Conservation (phyloP, 2,113 vertebrate genomes). For the Phycodurus eques region DNA sequence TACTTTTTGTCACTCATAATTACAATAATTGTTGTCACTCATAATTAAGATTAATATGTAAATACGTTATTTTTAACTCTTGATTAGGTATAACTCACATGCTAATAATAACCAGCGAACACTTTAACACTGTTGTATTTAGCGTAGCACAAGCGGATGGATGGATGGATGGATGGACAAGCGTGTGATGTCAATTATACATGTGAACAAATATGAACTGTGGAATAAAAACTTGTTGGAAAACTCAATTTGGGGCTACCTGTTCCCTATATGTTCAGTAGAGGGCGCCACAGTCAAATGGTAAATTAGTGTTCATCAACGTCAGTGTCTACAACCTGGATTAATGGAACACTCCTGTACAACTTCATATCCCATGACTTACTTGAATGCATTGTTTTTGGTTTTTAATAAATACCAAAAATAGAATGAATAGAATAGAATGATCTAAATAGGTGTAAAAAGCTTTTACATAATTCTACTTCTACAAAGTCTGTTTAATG, state of each 20-base stretch:
- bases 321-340: too few relatives aligned
- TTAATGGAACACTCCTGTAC: too few relatives aligned
- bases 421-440: too few relatives aligned
- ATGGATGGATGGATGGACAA: too few relatives aligned
- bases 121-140: neutral
- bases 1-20: neutral
- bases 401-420: too few relatives aligned
- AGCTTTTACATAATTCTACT: too few relatives aligned
- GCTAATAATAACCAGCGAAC: neutral
- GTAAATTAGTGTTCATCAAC: too few relatives aligned
- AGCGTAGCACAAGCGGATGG: neutral
- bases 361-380: too few relatives aligned
- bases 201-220: neutral
- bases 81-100: neutral
- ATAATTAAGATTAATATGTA: neutral
- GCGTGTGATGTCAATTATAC: neutral
- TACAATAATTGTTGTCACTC: neutral
- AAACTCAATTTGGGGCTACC: neutral
- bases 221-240: neutral
- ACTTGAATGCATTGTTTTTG: too few relatives aligned
- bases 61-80: slow-evolving; percentile 1
- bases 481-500: too few relatives aligned
- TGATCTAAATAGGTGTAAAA: too few relatives aligned
- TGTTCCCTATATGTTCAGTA: slow-evolving; percentile 4
- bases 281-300: slow-evolving; percentile 7